Evolutionary conservation across 2,888 invertebrate species (phyloP), one percentile per base, ranked within the genome.

Genomic region (Calameuta filiformis): DNA sequence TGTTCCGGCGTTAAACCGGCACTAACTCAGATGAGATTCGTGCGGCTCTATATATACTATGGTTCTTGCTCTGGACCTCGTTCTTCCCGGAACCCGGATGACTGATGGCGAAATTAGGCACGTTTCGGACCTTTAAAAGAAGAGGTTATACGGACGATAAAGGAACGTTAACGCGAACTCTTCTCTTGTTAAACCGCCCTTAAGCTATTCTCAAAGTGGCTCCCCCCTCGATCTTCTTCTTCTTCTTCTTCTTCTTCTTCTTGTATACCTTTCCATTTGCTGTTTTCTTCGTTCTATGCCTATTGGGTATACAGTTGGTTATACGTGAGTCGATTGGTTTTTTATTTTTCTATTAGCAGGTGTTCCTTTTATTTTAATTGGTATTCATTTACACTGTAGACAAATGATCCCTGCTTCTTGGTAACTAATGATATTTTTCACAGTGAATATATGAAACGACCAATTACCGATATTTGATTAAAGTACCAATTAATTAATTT

Each of bases 21-120:
- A 83, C 86, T 87, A 87, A 88, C 83, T 85, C 83, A 84, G 84
- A 88, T 85, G 86, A 86, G 84, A 81, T 85, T 84, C 83, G 82
- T 82, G 79, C 78, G 79, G 76, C 81, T 75, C 75, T 78, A 81
- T 74, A 82, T 80, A 80, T 79, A 81, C 71, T 34, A 73, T 56
- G 23, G 23, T 56, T 56, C 40, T 56, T 15, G 40, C 40, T 56
- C 40, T 23, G 23, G 40, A 15, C 77, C 78, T 68, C 68, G 33
- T 71, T 71, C 74, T 85, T 83, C 83, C 82, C 75, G 80, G 85
- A 85, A 84, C 78, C 81, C 23, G 77, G 77, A 87, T 85, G 87
- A 87, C 83, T 82, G 85, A 87, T 84, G 85, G 83, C 80, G 79
- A 84, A 87, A 87, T 87, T 84, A 85, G 80, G 80, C 82, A 73